Evolutionary conservation across 2,113 vertebrate species (phyloP).

Genomic region (Caranx melampygus): DNA sequence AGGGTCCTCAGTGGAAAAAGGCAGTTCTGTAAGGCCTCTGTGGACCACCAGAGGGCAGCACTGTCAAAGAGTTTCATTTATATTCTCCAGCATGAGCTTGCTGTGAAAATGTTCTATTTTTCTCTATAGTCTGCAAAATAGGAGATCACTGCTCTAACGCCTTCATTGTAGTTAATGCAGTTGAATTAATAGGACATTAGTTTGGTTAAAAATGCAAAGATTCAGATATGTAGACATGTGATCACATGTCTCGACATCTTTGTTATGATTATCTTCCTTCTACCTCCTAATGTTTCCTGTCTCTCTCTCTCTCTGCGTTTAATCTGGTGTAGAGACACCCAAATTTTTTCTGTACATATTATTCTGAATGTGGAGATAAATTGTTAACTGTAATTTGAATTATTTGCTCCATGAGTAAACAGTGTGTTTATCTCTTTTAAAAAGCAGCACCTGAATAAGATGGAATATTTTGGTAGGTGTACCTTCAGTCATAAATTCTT

Average conservation of each 20-base stretch:
- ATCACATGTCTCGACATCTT: neutral
- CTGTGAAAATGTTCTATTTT: neutral
- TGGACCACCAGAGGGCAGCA: conserved; percentile 64
- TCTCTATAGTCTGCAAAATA: neutral
- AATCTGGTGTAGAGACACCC: neutral
- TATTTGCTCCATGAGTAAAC: neutral
- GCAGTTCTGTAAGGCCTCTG: neutral
- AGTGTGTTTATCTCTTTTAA: neutral
- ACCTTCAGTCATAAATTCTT: conserved; percentile 52
- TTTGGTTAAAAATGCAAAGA: neutral
- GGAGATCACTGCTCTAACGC: neutral
- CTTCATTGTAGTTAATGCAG: neutral
- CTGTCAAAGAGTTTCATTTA: conserved; percentile 3
- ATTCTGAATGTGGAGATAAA: neutral
- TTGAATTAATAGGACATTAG: neutral
- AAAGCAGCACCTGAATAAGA: neutral
- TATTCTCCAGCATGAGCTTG: neutral
- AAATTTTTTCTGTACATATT: neutral
- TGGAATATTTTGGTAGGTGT: conserved; percentile 16
- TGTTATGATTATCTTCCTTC: neutral
- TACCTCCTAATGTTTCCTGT: neutral
- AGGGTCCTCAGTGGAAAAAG: neutral
- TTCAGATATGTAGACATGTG: neutral
- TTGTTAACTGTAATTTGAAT: neutral
- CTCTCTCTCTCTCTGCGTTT: neutral